Conservation (phyloP, 2,888 invertebrate species). For the Amphiduros pacificus region DNA sequence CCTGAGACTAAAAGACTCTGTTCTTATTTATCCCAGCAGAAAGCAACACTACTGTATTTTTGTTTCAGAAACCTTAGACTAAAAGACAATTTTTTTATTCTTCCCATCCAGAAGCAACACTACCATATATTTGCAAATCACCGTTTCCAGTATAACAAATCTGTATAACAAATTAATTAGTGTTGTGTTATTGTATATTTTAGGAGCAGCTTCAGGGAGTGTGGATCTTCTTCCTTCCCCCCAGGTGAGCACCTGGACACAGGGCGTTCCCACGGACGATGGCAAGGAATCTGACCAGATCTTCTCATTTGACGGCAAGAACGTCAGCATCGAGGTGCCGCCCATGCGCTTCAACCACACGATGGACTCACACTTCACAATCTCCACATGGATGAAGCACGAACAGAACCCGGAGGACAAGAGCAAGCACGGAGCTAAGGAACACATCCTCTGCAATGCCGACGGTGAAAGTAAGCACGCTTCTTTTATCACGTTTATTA, state of each 20-base stretch:
- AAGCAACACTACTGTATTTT: too few species aligned
- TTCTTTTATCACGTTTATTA: too few species aligned
- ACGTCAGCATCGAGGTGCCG: conserved; percentile 73
- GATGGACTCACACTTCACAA: conserved; percentile 80
- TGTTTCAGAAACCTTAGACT: too few species aligned
- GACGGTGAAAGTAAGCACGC: conserved; percentile 95
- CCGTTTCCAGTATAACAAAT: too few species aligned
- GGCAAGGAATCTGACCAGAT: conserved; percentile 84
- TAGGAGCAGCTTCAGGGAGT: conserved; percentile 77
- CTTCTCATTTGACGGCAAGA: conserved; percentile 92
- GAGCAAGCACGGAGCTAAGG: conserved; percentile 70
- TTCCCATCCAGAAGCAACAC: too few species aligned
- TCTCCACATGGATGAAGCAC: conserved; percentile 95
- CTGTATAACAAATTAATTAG: background rate
- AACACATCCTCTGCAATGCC: conserved; percentile 94
- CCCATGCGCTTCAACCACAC: conserved; percentile 68
- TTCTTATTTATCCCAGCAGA: too few species aligned
- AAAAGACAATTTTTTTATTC: too few species aligned
- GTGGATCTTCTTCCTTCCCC: conserved; percentile 85
- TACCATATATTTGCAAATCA: too few species aligned
- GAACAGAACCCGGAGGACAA: conserved; percentile 66
- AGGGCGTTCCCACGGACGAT: conserved; percentile 79
- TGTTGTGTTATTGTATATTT: background rate
- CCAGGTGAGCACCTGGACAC: conserved; percentile 77
- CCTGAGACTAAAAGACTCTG: too few species aligned